Base-by-base conservation (phyloP, 2,888 invertebrate species). In the Drosophila setosimentum region DNA sequence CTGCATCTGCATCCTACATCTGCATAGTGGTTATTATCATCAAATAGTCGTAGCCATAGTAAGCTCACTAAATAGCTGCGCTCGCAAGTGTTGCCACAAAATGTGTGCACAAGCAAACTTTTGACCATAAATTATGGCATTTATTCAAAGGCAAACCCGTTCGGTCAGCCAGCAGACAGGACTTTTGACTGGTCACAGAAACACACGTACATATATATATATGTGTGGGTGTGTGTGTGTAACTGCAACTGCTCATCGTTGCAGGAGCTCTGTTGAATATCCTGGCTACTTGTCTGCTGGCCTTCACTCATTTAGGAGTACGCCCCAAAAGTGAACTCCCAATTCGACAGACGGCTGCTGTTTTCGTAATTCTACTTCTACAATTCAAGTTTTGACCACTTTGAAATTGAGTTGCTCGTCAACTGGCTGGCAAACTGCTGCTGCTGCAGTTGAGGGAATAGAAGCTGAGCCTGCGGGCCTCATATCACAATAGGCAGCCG, bases 81-180 rank as follows among this genome's bases (percentile, higher is more conserved):
- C 8, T 76, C 85, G 71, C 84, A 83, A 87, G 87, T 82, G 81
- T 77, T 87, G 68, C 89, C 89, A 78, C 89, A 87, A 86, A 89
- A 82, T 86, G 89, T 86, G 89, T 88, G 89, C 89, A 83, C 82
- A 71, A 73, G 87, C 87, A 87, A 87, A 87, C 87, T 87, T 87
- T 87, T 89, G 81, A 89, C 87, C 87, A 87, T 89, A 87, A 89
- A 87, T 87, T 87, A 87, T 87, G 88, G 85, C 89, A 89, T 87
- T 89, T 89, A 89, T 89, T 89, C 89, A 89, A 87, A 89, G 84
- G 86, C 88, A 85, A 85, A 78, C 83, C 73, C 82, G 24, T 45
- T 45, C 37, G 78, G 73, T 66, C 71, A 80, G 67, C 42, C 61
- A 16, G 16, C 27, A 73, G 66, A 60, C 64, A 50, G 59, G 58